Base-by-base conservation (phyloP, 2,113 vertebrate species). In the Coptodon bakossiorum region DNA sequence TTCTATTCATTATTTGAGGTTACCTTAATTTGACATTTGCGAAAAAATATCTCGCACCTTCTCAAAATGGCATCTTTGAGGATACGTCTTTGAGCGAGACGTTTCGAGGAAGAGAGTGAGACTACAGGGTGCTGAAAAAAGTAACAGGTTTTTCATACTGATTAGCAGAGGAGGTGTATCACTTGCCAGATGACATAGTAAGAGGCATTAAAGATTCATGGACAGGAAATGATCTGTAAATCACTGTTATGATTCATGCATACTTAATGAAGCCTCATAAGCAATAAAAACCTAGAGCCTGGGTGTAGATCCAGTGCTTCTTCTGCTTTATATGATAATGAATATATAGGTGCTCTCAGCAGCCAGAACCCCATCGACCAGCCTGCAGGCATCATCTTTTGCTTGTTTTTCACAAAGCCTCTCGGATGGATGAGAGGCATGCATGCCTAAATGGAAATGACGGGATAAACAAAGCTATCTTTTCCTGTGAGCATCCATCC, bases 181-280 rank as follows among this genome's bases (percentile, higher is more conserved):
- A 61, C 61, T 83, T 85, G 56, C 83, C 82, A 78, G 87, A 89
- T 92, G 88, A 88, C 85, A 91, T 57, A 83, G 66, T 81, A 86
- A 84, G 66, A 83, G 73, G 71, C 79, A 92, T 95, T 88, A 95
- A 94, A 92, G 78, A 94, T 95, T 94, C 86, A 95, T 93, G 52
- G 73, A 81, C 8, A 73, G 85, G 71, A 93, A 90, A 90, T 93
- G 73, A 90, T 93, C 88, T 92, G 79, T 93, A 94, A 95, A 94
- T 94, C 86, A 92, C 89, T 86, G 83, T 90, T 93, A 91, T 93
- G 93, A 93, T 94, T 93, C 90, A 94, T 96, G 84, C 90, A 95
- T 94, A 86, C 90, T 95, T 94, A 90, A 95, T 71, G 61, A 88
- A 68, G 56, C 52, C 45, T 86, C 91, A 81, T 76, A 89, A 87